Conservation (phyloP, 2,113 vertebrate species). For the Antechinus stuartii region DNA sequence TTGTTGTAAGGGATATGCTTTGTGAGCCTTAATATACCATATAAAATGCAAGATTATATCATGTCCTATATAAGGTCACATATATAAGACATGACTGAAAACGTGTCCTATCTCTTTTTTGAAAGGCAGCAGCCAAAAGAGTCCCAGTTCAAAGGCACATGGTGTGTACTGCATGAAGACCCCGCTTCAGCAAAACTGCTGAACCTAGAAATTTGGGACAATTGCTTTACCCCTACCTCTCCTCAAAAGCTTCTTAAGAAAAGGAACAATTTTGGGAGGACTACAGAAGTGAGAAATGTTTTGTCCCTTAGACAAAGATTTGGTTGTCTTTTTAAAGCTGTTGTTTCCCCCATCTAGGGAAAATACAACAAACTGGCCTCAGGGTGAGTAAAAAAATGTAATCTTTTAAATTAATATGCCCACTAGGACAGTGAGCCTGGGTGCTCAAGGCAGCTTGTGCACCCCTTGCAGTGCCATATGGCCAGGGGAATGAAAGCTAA, state of each 20-base stretch:
- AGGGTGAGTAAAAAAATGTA: conserved; percentile 1
- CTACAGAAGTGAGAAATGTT: not conserved
- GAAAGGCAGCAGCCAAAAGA: not conserved
- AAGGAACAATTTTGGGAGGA: not conserved
- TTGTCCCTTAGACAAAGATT: no score
- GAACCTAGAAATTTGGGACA: not conserved
- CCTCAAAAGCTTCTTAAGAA: not conserved
- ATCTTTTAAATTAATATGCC: not conserved
- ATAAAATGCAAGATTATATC: not conserved
- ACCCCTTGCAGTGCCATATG: not conserved
- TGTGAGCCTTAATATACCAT: not conserved
- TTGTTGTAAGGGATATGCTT: not conserved
- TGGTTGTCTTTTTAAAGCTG: not conserved
- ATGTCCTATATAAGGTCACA: not conserved
- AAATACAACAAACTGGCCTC: not conserved
- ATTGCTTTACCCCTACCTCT: not conserved
- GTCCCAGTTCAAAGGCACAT: not conserved
- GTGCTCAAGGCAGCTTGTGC: not conserved
- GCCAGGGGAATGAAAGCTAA: conserved; percentile 1
- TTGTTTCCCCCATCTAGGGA: not conserved
- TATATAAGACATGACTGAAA: not conserved
- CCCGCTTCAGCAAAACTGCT: not conserved
- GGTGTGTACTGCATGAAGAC: not conserved
- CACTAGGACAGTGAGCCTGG: not conserved
- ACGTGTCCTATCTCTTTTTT: not conserved